Percentiles rank a stretch among this genome's conserved stretches.
These are phyloP conservation scores for Drosophila prostipennis DNA, from an alignment of 2,888 invertebrate species.

Conservation along the genomic window DNA sequence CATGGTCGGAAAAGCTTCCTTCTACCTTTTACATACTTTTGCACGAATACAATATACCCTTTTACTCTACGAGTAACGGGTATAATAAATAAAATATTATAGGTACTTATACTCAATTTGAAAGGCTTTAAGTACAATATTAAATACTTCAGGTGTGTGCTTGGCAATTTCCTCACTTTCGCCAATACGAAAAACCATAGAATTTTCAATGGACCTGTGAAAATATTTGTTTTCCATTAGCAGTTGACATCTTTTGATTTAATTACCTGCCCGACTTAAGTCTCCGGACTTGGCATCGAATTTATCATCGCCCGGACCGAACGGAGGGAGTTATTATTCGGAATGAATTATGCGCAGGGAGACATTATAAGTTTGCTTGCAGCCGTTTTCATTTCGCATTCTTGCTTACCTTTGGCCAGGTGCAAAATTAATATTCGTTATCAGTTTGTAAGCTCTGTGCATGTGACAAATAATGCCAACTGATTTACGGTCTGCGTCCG, in stretches of 20 bases:
- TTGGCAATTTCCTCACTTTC: not conserved
- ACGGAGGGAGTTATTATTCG: not conserved
- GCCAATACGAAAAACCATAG: not conserved
- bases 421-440: conserved; percentile 74
- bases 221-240: conserved; percentile 62
- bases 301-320: conserved; percentile 25
- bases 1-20: too few species aligned
- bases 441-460: conserved; percentile 53
- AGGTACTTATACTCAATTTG: too few species aligned
- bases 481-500: conserved; percentile 61
- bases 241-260: conserved; percentile 43
- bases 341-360: conserved; percentile 16
- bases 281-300: conserved; percentile 20
- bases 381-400: conserved; percentile 53
- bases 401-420: conserved; percentile 64
- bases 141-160: conserved; percentile 1
- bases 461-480: conserved; percentile 74
- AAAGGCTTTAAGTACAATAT: too few species aligned
- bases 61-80: too few species aligned
- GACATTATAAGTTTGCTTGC: conserved; percentile 46
- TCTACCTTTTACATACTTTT: too few species aligned
- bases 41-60: too few species aligned
- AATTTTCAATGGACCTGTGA: conserved; percentile 9
- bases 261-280: conserved; percentile 43
- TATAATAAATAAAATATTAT: too few species aligned